Evolutionary conservation across 2,797 vertebrate species (phyloP).

Genomic region (Hyperoplus lanceolatus): DNA sequence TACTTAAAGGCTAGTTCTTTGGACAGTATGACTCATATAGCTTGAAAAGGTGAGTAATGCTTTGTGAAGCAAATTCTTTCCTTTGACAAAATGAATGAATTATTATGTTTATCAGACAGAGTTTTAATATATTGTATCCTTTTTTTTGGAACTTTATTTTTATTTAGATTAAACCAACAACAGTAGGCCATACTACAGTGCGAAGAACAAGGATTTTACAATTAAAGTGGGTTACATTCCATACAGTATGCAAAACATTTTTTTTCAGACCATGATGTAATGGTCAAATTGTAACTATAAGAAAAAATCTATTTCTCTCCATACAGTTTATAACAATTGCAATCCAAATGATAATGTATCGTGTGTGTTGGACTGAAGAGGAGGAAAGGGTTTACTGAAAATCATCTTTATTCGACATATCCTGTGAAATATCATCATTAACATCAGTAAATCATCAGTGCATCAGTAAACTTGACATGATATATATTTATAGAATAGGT

Average conservation of each 20-base stretch:
- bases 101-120: too few species aligned
- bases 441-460: conserved; percentile 32
- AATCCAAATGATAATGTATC: background rate
- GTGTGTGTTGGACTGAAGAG: background rate
- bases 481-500: conserved; percentile 10
- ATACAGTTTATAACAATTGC: background rate
- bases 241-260: too few species aligned
- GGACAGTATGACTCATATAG: background rate
- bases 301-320: too few species aligned
- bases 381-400: conserved; percentile 41
- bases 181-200: too few species aligned
- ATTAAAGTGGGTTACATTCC: too few species aligned
- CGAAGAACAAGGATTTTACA: too few species aligned
- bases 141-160: too few species aligned
- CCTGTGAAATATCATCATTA: conserved; percentile 36
- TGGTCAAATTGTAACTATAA: too few species aligned
- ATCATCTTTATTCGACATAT: conserved; percentile 71
- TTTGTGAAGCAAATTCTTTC: background rate
- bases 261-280: too few species aligned
- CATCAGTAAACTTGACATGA: conserved; percentile 41
- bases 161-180: too few species aligned
- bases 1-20: background rate
- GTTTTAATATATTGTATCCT: too few species aligned
- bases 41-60: background rate
- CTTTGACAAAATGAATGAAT: background rate